Evolutionary conservation across 2,113 vertebrate genomes (phyloP), one percentile per base, ranked within the genome.

Genomic region (Sinocyclocheilus rhinocerous): DNA sequence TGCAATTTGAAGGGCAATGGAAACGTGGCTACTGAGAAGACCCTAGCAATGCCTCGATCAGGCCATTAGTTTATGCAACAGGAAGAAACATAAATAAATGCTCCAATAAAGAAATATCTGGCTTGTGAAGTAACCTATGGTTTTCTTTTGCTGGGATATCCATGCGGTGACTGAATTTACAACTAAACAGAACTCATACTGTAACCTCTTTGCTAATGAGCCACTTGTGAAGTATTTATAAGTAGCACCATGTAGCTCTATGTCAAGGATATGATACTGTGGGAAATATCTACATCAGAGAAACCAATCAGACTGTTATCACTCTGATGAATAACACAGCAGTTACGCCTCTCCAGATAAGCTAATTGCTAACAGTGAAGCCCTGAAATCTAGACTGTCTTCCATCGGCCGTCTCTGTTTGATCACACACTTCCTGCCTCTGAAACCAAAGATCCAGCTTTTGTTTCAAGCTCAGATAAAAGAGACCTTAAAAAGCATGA

Each of bases 401-500:
- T 55, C 13, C 63, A 24, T 45, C 63, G 0, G 22, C 1, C 33
- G 24, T 70, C 13, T 42, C 48, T 36, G 67, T 59, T 83, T 13
- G n/a, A 76, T 77, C 79, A 24, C 63, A 48, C 33, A 16, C 29
- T n/a, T 76, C 39, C 39, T 13, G 26, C 57, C 29, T 20, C 50
- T 5, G 63, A 57, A 78, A 72, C 36, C 70, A 76, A 83, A 88
- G 81, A 81, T 45, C 52, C 57, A 69, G 67, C 45, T 83, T 85
- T 76, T 39, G 55, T 83, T 83, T 70, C 78, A 7, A 4, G 50
- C 45, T 48, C 48, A 52, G 69, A 70, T 72, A 65, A 73, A 89
- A 76, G 76, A 59, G 63, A 22, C 57, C 85, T 86, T 84, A 76
- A 81, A 85, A 61, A 83, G 59, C 82, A 77, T 76, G 70, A 70